A percentile compares a stretch with the other conserved stretches of the same genome.
These are phyloP conservation scores for Sinopyrophorus schimmeli DNA, from an alignment of 2,888 invertebrate species.

Conservation along the genomic window DNA sequence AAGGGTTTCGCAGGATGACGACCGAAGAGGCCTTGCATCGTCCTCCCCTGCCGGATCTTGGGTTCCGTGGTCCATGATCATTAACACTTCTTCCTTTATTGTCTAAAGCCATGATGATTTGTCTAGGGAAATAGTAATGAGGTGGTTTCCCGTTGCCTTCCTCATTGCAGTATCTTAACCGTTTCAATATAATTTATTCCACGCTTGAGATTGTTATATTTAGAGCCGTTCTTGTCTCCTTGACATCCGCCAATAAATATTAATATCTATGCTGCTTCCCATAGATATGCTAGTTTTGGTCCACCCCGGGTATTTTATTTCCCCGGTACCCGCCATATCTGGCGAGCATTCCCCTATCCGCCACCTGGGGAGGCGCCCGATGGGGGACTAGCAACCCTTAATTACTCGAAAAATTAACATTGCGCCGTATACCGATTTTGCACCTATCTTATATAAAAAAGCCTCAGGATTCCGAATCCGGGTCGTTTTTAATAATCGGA, in stretches of 20 bases:
- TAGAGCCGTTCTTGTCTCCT: constrained; percentile 9
- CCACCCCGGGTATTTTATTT: no score
- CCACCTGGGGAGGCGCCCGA: no score
- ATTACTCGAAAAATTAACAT: no score
- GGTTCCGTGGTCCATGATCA: constrained; percentile 7
- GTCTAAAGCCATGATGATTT: constrained; percentile 7
- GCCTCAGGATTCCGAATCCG: no score
- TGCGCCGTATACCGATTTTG: no score
- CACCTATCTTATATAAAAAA: no score
- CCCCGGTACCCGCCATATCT: no score
- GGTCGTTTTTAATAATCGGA: no score
- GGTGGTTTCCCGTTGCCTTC: constrained; percentile 7
- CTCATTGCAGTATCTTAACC: neutral
- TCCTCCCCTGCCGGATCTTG: constrained; percentile 17
- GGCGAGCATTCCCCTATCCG: no score
- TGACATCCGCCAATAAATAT: constrained; percentile 6
- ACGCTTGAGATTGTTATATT: constrained; percentile 5
- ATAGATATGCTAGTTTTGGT: constrained; percentile 9
- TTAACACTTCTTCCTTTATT: constrained; percentile 1
- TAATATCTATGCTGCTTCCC: constrained; percentile 9
- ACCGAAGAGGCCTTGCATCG: constrained; percentile 20
- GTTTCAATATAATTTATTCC: constrained; percentile 6
- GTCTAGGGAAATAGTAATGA: constrained; percentile 9
- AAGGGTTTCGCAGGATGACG: constrained; percentile 9
- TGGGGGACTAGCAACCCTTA: no score